Evolutionary conservation across 64 coral and sea anemone species (phyloP), one percentile per base, ranked within the genome.

Genomic region (Pocillopora verrucosa): DNA sequence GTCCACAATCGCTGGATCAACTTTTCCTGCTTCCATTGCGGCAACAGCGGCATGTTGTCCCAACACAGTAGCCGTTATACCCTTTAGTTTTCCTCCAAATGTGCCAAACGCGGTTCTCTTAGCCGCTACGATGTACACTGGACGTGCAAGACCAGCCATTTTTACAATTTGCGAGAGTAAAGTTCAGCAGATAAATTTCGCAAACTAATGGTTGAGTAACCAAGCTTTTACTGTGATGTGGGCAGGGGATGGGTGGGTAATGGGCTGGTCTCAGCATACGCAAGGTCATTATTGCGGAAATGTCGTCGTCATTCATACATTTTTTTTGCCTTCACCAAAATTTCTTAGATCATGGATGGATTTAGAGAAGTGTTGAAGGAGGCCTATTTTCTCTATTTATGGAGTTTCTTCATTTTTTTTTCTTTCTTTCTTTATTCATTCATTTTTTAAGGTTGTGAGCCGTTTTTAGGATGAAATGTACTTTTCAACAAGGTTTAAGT

Each of bases 91-190:
- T 16, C 97, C 97, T 77, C 97, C 97, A 85, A 99, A 99, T 34
- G 97, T 45, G 73, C 97, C 97, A 82, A 99, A 99, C 19, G 97
- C 93, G 35, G 97, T 99, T 86, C 97, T 95, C 82, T 95, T 99
- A 14, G 93, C 97, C 41, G 97, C 97, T 36, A 99, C 91, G 81
- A 99, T 99, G 65, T 93, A 99, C 58, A 99, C 97, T 68, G 97
- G 93, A 58, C 91, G 89, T 56, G 88, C 61, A 76, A 99, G 87
- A 70, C 82, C 82, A 22, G 93, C 91, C 97, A 99, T 99, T 9
- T 15, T 63, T 64, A 11, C 19, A 65, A 14, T 17, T 22, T 13
- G 63, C 69, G 36, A 56, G 58, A 17, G 41, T 3, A 69, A 69
- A n/a, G 24, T 24, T n/a, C 20, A 22, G 65, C 20, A 22, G 65